Evolutionary conservation across 2,797 vertebrate genomes (phyloP).

Genomic region (Enteromius thamalakanensis): DNA sequence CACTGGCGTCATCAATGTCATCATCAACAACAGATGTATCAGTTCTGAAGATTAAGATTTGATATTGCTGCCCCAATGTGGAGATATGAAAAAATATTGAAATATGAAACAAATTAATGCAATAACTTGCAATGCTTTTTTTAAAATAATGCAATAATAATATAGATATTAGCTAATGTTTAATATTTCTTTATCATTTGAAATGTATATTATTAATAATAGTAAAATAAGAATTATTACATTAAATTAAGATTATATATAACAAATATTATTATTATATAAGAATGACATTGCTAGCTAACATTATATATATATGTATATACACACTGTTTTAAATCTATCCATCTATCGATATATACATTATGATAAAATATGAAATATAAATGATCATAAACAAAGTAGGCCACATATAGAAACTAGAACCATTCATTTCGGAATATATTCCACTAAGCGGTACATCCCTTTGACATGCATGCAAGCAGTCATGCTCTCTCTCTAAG

Average conservation of each 20-base stretch:
- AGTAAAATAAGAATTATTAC: no score
- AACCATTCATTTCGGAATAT: neutral
- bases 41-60: neutral
- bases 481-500: neutral
- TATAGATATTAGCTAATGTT: no score
- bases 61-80: neutral
- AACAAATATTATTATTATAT: no score
- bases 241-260: no score
- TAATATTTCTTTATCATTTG: no score
- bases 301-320: neutral
- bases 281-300: neutral
- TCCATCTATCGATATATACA: neutral
- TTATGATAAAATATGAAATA: no score
- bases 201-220: no score
- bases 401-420: neutral
- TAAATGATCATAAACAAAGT: neutral
- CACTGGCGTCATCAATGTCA: neutral
- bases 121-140: neutral
- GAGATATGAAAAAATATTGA: neutral
- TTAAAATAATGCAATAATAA: no score
- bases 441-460: conserved; percentile 3
- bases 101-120: neutral
- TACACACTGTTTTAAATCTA: neutral
- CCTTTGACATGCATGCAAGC: neutral
- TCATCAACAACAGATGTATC: neutral